Evolutionary conservation across 2,888 invertebrate genomes (phyloP).

Genomic region (Rhingia rostrata): DNA sequence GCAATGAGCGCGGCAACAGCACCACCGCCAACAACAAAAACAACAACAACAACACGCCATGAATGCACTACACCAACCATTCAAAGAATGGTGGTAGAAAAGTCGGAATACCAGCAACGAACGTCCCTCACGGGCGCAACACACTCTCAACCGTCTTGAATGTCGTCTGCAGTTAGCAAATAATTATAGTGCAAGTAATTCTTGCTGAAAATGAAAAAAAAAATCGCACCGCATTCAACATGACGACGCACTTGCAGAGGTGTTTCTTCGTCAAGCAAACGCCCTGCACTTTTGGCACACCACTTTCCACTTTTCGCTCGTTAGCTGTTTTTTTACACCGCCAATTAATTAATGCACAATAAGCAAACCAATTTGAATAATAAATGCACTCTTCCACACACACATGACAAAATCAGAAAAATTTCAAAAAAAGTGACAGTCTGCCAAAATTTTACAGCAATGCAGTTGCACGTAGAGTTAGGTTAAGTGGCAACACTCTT

Average conservation of each 20-base stretch:
- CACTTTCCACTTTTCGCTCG: background rate
- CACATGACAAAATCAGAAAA: conserved; percentile 11
- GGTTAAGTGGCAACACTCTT: conserved; percentile 61
- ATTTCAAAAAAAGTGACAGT: conserved; percentile 32
- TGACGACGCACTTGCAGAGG: conserved; percentile 47
- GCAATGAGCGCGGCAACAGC: conserved; percentile 25
- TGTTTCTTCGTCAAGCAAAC: conserved; percentile 44
- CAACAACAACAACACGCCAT: background rate
- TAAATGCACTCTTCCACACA: conserved; percentile 48
- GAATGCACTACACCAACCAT: conserved; percentile 49
- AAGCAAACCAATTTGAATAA: conserved; percentile 19
- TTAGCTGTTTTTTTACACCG: conserved; percentile 11
- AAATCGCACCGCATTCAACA: conserved; percentile 38
- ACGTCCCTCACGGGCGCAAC: conserved; percentile 7
- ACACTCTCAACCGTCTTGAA: conserved; percentile 6
- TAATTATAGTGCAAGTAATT: conserved; percentile 65
- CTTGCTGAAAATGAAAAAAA: conserved; percentile 31
- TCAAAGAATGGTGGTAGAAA: conserved; percentile 49
- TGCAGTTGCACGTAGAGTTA: conserved; percentile 23
- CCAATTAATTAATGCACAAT: conserved; percentile 57
- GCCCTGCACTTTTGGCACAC: conserved; percentile 42
- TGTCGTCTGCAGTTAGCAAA: conserved; percentile 56
- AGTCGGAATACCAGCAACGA: conserved; percentile 34
- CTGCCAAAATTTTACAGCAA: conserved; percentile 23
- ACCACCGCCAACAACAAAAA: conserved; percentile 2